phyloP scores from a whole-genome alignment of 1,140 invertebrate genomes.

The Zaprionus taronus region DNA sequence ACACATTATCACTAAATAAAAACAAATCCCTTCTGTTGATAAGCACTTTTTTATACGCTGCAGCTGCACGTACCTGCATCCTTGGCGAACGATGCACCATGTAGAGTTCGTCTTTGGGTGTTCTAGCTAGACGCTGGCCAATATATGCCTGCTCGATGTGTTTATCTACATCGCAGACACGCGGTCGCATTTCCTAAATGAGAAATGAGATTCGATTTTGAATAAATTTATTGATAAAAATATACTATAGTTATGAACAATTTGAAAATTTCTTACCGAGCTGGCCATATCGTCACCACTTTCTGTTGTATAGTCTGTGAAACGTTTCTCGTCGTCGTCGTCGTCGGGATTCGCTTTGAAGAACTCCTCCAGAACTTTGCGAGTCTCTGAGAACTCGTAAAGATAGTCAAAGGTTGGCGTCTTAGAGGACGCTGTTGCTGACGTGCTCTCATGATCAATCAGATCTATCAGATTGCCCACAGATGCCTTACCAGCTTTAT shows the following conservation, averaged over 20 bases:
- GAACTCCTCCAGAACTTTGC: conserved; percentile 96
- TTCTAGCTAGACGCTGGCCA: conserved; percentile 81
- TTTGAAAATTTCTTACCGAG: conserved; percentile 30
- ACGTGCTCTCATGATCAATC: conserved; percentile 56
- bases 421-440: conserved; percentile 50
- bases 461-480: conserved; percentile 71
- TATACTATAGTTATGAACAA: too few relatives aligned
- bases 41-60: background rate
- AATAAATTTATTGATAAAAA: background rate
- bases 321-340: conserved; percentile 86
- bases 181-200: conserved; percentile 42
- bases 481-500: conserved; percentile 48
- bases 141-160: conserved; percentile 79
- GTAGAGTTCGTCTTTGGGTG: conserved; percentile 80
- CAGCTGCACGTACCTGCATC: conserved; percentile 61
- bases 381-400: conserved; percentile 95
- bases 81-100: conserved; percentile 79
- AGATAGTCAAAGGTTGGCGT: conserved; percentile 92
- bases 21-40: too few relatives aligned
- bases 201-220: background rate
- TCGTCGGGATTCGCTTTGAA: conserved; percentile 90
- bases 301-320: conserved; percentile 73
- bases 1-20: too few relatives aligned
- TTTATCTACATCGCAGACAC: conserved; percentile 52
- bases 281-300: conserved; percentile 80